Percentiles rank a stretch among this genome's conserved stretches.
phyloP scores from a whole-genome alignment of 2,888 invertebrate species.

The Macrosoma leucophasiata region DNA sequence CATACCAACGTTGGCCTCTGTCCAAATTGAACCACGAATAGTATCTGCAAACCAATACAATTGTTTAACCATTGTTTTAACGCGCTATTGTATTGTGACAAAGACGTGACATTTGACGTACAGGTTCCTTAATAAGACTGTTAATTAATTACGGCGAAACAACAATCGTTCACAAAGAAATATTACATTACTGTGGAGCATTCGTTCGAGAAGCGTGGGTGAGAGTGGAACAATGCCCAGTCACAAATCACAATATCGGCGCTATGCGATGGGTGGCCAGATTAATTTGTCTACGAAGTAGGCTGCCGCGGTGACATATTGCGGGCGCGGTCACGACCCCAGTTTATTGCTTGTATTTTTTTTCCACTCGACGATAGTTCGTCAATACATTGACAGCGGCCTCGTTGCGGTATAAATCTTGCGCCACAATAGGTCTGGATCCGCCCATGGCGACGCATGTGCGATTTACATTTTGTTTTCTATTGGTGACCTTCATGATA shows the following conservation, averaged over 20 bases:
- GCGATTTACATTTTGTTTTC: no score
- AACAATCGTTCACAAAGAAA: neutral
- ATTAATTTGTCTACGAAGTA: constrained; percentile 23
- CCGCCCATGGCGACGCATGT: no score
- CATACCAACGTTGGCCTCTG: constrained; percentile 41
- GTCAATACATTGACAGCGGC: no score
- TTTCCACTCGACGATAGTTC: no score
- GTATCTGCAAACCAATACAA: constrained; percentile 36
- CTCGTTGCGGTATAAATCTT: no score
- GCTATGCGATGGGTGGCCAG: constrained; percentile 16
- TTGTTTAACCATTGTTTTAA: constrained; percentile 20
- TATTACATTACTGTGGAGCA: neutral
- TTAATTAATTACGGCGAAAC: no score
- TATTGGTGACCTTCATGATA: no score
- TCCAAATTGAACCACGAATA: constrained; percentile 45
- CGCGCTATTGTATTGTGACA: constrained; percentile 11
- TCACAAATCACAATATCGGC: constrained; percentile 5
- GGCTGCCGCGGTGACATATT: constrained; percentile 19
- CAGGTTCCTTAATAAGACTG: no score
- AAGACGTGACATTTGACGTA: no score
- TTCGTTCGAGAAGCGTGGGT: no score
- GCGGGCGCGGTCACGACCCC: constrained; percentile 18
- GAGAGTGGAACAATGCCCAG: neutral
- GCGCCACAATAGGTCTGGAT: no score
- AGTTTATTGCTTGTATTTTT: neutral